Evolutionary conservation across 1,140 invertebrate genomes (phyloP), one percentile per base, ranked within the genome.

Genomic region (Zaprionus capensis): DNA sequence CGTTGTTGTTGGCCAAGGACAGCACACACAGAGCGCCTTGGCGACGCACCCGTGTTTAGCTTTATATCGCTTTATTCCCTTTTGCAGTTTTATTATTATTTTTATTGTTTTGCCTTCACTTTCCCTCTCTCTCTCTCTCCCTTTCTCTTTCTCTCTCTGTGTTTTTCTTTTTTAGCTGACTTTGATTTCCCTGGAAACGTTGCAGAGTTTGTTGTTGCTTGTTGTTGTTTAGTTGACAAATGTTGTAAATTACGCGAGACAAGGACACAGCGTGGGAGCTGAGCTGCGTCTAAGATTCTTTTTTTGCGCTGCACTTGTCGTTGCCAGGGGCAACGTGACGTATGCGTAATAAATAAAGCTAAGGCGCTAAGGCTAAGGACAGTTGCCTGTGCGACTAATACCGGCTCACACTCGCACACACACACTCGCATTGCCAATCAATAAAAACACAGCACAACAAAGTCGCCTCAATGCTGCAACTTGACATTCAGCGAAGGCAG

Each of bases 291-390:
- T 11, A 20, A 28, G 9, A 41, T 72, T 62, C 17, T 79, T 57
- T 71, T 61, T 68, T 62, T 41, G n/a, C 34, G 49, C 46, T 70
- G 66, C 72, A 70, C 22, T 49, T 55, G 73, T 26, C 41, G 72
- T 71, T 34, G 73, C 55, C 55, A 36, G 34, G 56, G 65, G 55
- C 84, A 80, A 87, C 80, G 78, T 71, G 84, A 65, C 83, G 83
- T 87, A 87, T 87, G 78, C 84, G 83, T 87, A 87, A 88, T 84
- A 88, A 87, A 88, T 81, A 75, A 66, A 80, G 78, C 73, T 80
- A 34, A 34, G 36, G 74, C 55, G 41, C 58, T 64, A 83, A 83
- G 81, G 81, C 76, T 82, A 86, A 86, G 84, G 83, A 78, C 81
- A 88, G 71, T 80, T 71, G 80, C 63, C n/a, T 11, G 66, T 17